A percentile compares a stretch with the other conserved stretches of the same genome.
phyloP scores from a whole-genome alignment of 2,888 invertebrate genomes.

The Torymus tubicola region DNA sequence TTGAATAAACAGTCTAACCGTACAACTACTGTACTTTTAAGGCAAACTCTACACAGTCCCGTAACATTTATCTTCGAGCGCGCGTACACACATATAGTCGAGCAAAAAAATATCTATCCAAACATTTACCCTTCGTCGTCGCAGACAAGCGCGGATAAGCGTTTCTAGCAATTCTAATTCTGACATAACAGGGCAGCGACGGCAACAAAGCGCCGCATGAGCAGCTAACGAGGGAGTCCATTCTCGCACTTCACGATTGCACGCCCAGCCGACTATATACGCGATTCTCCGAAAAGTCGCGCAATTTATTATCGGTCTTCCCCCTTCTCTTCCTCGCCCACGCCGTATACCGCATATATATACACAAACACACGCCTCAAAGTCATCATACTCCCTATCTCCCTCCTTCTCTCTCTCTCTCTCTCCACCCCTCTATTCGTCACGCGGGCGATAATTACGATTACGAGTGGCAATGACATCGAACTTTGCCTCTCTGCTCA shows the following conservation, averaged over 20 bases:
- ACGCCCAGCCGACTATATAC: not conserved
- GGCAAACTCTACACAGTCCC: too few species aligned
- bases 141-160: too few species aligned
- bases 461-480: constrained; percentile 56
- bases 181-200: too few species aligned
- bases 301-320: constrained; percentile 26
- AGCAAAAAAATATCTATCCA: too few species aligned
- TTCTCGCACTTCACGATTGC: not conserved
- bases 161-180: too few species aligned
- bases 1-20: too few species aligned
- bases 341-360: constrained; percentile 11
- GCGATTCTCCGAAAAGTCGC: constrained; percentile 28
- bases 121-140: too few species aligned
- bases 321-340: constrained; percentile 20
- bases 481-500: constrained; percentile 35
- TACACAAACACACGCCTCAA: constrained; percentile 37
- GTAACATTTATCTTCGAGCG: too few species aligned
- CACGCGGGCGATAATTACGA: constrained; percentile 54
- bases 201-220: not conserved
- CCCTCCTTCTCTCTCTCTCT: constrained; percentile 47
- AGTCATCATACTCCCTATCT: constrained; percentile 39
- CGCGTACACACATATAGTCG: too few species aligned
- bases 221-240: constrained; percentile 11
- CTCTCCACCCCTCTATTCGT: constrained; percentile 20
- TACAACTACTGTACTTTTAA: too few species aligned